Percentiles rank a stretch among this genome's conserved stretches.
These are phyloP conservation scores for Rhynchopsitta pachyrhyncha DNA, from an alignment of 2,113 vertebrate genomes.

Conservation along the genomic window DNA sequence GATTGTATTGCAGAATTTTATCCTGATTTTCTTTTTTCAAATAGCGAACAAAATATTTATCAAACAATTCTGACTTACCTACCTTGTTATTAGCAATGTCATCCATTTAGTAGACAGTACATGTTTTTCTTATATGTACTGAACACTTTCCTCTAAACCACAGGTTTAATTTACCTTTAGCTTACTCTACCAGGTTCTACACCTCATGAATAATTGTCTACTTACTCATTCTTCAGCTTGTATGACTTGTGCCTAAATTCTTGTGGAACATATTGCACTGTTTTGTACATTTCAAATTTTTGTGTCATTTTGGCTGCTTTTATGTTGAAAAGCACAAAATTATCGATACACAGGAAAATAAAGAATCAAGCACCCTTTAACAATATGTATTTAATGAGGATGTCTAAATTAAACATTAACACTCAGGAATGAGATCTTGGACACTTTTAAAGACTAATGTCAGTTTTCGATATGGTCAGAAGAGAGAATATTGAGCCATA, in stretches of 20 bases:
- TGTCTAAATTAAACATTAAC: fast-evolving
- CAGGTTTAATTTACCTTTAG: neutral
- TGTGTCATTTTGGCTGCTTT: fast-evolving
- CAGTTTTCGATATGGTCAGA: neutral
- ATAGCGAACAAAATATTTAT: neutral
- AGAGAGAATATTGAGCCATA: neutral
- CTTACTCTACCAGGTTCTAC: neutral
- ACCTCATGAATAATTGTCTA: neutral
- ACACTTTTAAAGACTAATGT: neutral
- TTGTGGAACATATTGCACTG: fast-evolving
- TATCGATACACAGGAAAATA: neutral
- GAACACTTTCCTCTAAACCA: neutral
- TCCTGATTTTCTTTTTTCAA: neutral
- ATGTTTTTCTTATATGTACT: neutral
- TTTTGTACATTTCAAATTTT: neutral
- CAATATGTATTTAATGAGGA: fast-evolving
- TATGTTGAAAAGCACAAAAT: neutral
- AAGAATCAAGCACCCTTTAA: fast-evolving
- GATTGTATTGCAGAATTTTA: neutral
- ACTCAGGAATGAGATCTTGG: neutral
- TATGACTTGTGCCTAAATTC: neutral
- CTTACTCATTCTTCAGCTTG: neutral
- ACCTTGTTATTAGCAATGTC: neutral
- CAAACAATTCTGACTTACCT: neutral
- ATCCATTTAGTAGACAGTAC: neutral